Evolutionary conservation across 2,797 vertebrate genomes (phyloP), one percentile per base, ranked within the genome.

Genomic region (Steatocranus sp.): DNA sequence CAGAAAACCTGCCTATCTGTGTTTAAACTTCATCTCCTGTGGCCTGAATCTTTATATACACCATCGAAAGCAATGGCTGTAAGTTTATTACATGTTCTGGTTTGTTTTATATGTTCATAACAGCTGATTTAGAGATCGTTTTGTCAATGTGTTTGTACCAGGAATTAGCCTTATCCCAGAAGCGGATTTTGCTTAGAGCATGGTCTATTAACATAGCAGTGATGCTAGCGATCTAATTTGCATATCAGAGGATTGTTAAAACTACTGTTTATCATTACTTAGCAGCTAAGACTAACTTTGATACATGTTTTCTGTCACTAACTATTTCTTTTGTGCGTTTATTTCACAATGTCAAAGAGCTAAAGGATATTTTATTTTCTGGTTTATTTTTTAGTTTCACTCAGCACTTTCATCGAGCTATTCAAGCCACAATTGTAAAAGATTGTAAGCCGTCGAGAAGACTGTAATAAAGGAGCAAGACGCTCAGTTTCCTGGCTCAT

Each of bases 321-420:
- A 2, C 6, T 17, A 46, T 48, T 17, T 48, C 15, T 48, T 48
- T 48, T 8, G 43, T 48, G 43, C 43, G 8, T 48, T 48, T 48
- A 48, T 48, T 48, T 46, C 43, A 46, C 43, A 18, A 46, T 46
- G 15, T 18, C 7, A 46, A 43, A 43, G 41, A 43, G 41, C 14
- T 43, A 43, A 43, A 43, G 14, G 14, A 43, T 43, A 43, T 7
- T 43, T 43, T 15, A 43, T 43, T 43, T 43, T 41, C 1, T 5
- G 5, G 0, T 38, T 38, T 11, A 0, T 38, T 38, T 11, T 38
- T 38, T 38, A 38, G 36, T 38, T 38, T 38, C 36, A 38, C 36
- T 11, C 36, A 11, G 0, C 36, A 38, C 11, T 38, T 38, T 38
- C 36, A 38, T 38, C 11, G 5, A 41, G 12, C 5, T 41, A 14